A percentile compares a stretch with the other conserved stretches of the same genome.
Conservation (phyloP, 2,797 vertebrate species). For the Arctocebus calabarensis region DNA sequence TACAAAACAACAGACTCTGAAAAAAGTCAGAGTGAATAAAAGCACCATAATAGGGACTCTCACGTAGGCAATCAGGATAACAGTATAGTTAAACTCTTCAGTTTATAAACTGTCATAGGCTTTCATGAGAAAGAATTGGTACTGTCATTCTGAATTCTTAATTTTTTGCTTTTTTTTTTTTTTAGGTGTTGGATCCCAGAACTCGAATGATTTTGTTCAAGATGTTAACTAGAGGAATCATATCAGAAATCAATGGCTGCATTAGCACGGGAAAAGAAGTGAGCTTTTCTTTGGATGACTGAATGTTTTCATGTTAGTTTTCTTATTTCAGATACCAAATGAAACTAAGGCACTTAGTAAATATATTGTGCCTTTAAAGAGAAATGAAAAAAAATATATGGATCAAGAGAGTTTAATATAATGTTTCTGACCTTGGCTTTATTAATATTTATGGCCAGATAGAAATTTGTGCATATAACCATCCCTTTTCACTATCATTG, state of each 20-base stretch:
- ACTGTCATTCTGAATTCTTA: neutral
- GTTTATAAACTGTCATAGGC: neutral
- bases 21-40: neutral
- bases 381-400: neutral
- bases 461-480: neutral
- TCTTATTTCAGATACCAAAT: slow-evolving; percentile 30
- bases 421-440: neutral
- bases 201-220: slow-evolving; percentile 99
- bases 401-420: neutral
- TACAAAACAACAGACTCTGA: too few species aligned
- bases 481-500: neutral
- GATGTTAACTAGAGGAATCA: slow-evolving; percentile 95
- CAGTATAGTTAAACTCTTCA: neutral
- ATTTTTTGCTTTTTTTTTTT: neutral
- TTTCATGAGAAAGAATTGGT: neutral
- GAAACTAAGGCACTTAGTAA: neutral
- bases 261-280: slow-evolving; percentile 98
- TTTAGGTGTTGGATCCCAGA: slow-evolving; percentile 95
- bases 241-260: slow-evolving; percentile 96
- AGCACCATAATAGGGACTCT: neutral
- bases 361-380: slow-evolving; percentile 47
- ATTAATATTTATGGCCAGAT: neutral
- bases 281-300: slow-evolving; percentile 74
- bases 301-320: neutral
- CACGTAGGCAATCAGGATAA: neutral